These are phyloP conservation scores for Philonicus albiceps DNA, from an alignment of 2,888 invertebrate species.

Conservation along the genomic window DNA sequence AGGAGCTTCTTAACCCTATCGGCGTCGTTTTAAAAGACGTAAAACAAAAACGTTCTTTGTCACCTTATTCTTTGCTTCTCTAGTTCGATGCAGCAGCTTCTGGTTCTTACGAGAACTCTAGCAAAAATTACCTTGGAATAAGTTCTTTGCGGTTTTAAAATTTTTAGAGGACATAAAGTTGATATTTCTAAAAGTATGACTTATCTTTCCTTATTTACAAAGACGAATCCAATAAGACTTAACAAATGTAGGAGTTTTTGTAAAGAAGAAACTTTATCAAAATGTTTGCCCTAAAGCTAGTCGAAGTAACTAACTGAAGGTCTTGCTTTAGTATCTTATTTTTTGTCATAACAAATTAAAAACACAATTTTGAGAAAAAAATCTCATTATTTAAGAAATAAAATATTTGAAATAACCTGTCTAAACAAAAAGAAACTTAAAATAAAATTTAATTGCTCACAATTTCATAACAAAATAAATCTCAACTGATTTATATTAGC, in stretches of 20 bases:
- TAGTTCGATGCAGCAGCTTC: not conserved
- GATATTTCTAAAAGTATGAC: not conserved
- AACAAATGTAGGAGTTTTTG: not conserved
- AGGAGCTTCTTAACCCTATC: not conserved
- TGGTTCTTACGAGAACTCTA: not conserved
- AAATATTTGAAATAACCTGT: not conserved
- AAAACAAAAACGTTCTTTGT: not conserved
- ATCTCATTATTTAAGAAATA: not conserved
- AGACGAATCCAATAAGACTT: not conserved
- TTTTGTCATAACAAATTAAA: not conserved
- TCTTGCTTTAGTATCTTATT: not conserved
- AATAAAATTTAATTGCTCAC: not conserved
- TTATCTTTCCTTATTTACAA: not conserved
- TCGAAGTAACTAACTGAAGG: not conserved
- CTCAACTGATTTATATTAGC: not conserved
- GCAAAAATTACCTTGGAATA: not conserved
- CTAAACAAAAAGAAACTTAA: not conserved
- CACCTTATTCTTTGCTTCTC: not conserved
- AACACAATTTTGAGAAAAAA: not conserved
- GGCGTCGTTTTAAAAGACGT: not conserved
- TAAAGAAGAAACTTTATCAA: not conserved
- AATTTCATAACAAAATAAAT: not conserved
- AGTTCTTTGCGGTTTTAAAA: not conserved
- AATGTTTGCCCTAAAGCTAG: not conserved
- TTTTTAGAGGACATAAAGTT: not conserved